Base-by-base conservation (phyloP, 2,888 invertebrate species). In the Agrochola lota region DNA sequence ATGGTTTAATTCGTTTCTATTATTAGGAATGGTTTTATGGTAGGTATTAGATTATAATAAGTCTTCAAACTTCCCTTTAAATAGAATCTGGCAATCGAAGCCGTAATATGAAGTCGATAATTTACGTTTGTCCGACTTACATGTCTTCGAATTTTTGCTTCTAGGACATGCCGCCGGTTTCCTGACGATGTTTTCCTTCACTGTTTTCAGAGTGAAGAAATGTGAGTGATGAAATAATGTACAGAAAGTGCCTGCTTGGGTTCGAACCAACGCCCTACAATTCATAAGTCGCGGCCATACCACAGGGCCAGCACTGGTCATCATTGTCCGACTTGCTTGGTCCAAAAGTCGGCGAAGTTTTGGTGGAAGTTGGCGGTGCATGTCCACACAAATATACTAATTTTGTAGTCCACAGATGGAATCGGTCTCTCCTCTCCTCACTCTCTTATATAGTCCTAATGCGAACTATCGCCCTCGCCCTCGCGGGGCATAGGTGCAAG, bases 81-180 rank as follows among this genome's bases (percentile, higher is more conserved):
- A 73, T n/a, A 30, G 15, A 55, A n/a, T 26, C 17, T 78, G n/a
- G 17, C 43, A 43, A 62, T 62, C 15, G 77, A n/a, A n/a, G 30
- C 40, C 12, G 52, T 40, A 40, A 26, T 26, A 17, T 17, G 35
- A 74, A 23, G 17, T 60, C 15, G 26, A 52, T 23, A 40, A 43
- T 52, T 26, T 30, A 55, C 15, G 8, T 15, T n/a, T 52, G 40
- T 40, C 15, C 20, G 17, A 49, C 49, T 49, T 49, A 49, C 49
- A 17, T 17, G 17, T 17, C 49, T 49, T 49, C 49, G 6, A 15
- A 17, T 15, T 49, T 49, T 49, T 49, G 6, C 17, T 17, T 17
- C 6, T 43, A 11, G 43, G 43, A 11, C 43, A 43, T 43, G 11
- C 43, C 40, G 3, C 46, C 49, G 6, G 17, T 49, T 49, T 17